Evolutionary conservation across 2,113 vertebrate species (phyloP).

Genomic region (Pandion haliaetus): DNA sequence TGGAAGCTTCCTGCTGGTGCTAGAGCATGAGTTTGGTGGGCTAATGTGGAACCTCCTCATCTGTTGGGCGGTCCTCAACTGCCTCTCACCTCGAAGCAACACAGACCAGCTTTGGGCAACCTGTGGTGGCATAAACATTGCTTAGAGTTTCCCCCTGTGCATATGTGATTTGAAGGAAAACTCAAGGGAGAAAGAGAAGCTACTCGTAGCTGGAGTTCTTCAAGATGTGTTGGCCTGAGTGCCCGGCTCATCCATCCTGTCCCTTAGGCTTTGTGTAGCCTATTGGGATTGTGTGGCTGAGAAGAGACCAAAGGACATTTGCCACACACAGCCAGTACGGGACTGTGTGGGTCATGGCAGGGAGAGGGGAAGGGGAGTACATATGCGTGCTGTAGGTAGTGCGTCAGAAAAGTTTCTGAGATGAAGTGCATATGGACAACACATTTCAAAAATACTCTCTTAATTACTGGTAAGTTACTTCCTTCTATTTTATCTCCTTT

Average conservation of each 20-base stretch:
- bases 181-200: not conserved
- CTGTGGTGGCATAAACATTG: not conserved
- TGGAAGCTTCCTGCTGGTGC: not conserved
- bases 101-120: not conserved
- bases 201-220: not conserved
- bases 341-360: not conserved
- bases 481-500: not conserved
- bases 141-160: not conserved
- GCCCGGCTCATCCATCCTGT: not conserved
- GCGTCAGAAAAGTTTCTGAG: not conserved
- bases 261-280: not conserved
- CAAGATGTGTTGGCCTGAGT: not conserved
- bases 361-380: not conserved
- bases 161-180: not conserved
- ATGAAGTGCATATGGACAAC: not conserved
- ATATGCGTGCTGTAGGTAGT: not conserved
- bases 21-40: not conserved
- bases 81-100: not conserved
- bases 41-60: not conserved
- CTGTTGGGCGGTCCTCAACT: not conserved
- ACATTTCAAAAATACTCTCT: constrained; percentile 10
- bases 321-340: not conserved
- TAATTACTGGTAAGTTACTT: constrained; percentile 5
- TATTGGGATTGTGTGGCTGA: not conserved
- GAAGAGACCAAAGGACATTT: not conserved